Percentiles rank a stretch among this genome's conserved stretches.
phyloP scores from a whole-genome alignment of 2,797 vertebrate genomes.

The Decapterus maruadsi region DNA sequence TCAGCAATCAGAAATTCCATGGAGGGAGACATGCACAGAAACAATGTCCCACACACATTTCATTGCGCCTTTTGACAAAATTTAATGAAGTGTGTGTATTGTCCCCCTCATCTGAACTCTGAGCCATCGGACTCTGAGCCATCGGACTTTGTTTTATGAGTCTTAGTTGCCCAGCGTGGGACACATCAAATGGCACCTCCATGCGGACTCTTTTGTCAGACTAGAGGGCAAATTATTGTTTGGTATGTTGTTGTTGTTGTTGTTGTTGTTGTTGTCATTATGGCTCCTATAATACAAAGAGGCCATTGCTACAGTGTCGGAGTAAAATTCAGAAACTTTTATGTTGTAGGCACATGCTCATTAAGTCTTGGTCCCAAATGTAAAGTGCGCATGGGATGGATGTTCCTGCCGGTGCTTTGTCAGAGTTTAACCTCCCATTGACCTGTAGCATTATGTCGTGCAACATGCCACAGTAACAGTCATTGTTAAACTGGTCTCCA shows the following conservation, averaged over 20 bases:
- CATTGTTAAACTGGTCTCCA: conserved; percentile 38
- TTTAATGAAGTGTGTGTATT: conserved; percentile 92
- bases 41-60: conserved; percentile 89
- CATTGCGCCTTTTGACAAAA: conserved; percentile 90
- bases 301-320: conserved; percentile 77
- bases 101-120: conserved; percentile 86
- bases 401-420: conserved; percentile 64
- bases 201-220: conserved; percentile 80
- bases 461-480: conserved; percentile 30
- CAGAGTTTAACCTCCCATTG: conserved; percentile 70
- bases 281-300: conserved; percentile 78
- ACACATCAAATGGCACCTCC: conserved; percentile 87
- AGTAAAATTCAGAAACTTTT: conserved; percentile 74
- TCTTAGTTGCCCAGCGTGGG: conserved; percentile 86
- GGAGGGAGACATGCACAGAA: conserved; percentile 87
- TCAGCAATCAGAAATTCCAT: conserved; percentile 88
- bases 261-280: conserved; percentile 71
- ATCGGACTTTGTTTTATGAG: conserved; percentile 86
- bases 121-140: conserved; percentile 84
- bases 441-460: conserved; percentile 62
- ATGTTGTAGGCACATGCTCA: conserved; percentile 71
- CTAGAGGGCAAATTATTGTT: conserved; percentile 81
- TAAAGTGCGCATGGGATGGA: conserved; percentile 60
- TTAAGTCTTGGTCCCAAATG: conserved; percentile 64
- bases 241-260: conserved; percentile 80